Conservation (phyloP, 37 sponge, comb jelly and placozoan genomes). For the Geodia barretti region DNA sequence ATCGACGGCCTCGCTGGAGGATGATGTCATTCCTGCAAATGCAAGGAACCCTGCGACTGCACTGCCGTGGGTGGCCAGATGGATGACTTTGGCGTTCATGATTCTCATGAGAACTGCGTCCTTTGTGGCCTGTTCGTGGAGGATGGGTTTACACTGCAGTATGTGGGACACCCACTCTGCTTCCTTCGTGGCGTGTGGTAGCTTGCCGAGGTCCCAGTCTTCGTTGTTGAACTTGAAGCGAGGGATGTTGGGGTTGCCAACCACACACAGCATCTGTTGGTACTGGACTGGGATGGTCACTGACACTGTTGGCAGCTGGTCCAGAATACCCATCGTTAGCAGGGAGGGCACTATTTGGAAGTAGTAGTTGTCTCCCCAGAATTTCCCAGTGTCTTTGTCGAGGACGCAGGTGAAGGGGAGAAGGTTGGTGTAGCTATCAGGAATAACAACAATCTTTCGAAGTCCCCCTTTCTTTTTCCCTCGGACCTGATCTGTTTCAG, state of each 20-base stretch:
- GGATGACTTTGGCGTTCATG: slow-evolving; percentile 48
- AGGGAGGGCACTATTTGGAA: slow-evolving; percentile 64
- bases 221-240: slow-evolving; percentile 21
- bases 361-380: slow-evolving; percentile 58
- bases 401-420: slow-evolving; percentile 57
- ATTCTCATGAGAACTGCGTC: slow-evolving; percentile 26
- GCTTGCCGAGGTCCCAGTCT: slow-evolving; percentile 32
- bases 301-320: slow-evolving; percentile 14
- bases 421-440: slow-evolving; percentile 66
- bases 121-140: slow-evolving; percentile 55
- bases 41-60: slow-evolving; percentile 52
- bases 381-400: slow-evolving; percentile 15
- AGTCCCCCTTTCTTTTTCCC: not conserved
- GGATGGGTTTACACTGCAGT: slow-evolving; percentile 35
- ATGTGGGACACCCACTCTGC: slow-evolving; percentile 39
- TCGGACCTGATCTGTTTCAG: slow-evolving; percentile 1
- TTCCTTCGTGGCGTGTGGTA: slow-evolving; percentile 49
- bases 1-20: slow-evolving; percentile 7
- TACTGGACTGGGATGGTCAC: slow-evolving; percentile 9
- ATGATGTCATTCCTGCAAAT: slow-evolving; percentile 11
- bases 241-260: slow-evolving; percentile 62
- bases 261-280: slow-evolving; percentile 19
- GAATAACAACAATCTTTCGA: slow-evolving; percentile 35
- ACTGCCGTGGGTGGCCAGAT: slow-evolving; percentile 62
- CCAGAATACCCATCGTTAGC: slow-evolving; percentile 51